Conservation (phyloP, 2,113 vertebrate genomes). For the Pelobates fuscus region DNA sequence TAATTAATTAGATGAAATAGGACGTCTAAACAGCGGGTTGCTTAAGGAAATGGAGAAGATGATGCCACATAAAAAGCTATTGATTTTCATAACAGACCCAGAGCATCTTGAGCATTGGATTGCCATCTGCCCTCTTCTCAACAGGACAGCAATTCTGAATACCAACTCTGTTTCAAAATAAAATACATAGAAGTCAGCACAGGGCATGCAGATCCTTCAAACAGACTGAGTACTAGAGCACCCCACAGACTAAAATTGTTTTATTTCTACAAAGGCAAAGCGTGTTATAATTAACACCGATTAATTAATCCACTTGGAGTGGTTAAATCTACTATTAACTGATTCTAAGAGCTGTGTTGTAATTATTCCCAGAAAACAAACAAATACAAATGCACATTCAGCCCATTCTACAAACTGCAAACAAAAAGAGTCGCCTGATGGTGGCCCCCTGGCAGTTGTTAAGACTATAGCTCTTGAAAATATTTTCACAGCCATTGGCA, state of each 20-base stretch:
- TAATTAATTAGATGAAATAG: slow-evolving; percentile 49
- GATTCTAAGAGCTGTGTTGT: neutral
- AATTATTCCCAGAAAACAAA: too few species aligned
- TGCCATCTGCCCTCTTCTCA: slow-evolving; percentile 48
- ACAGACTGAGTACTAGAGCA: slow-evolving; percentile 32
- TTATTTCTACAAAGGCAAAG: slow-evolving; percentile 1
- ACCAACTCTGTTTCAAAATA: slow-evolving; percentile 36
- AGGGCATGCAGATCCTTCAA: slow-evolving; percentile 15
- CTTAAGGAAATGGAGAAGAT: slow-evolving; percentile 36
- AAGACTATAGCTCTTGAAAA: too few species aligned
- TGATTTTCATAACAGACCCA: slow-evolving; percentile 45
- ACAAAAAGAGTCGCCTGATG: too few species aligned
- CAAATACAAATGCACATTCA: too few species aligned
- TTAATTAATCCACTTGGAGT: neutral
- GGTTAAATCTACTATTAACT: neutral
- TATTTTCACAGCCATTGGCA: too few species aligned
- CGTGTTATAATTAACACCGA: neutral
- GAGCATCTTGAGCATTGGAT: slow-evolving; percentile 36
- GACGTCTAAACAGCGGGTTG: slow-evolving; percentile 46
- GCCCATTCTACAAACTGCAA: too few species aligned
- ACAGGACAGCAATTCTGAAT: slow-evolving; percentile 35
- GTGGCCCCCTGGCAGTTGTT: too few species aligned
- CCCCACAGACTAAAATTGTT: slow-evolving; percentile 37
- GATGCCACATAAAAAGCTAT: slow-evolving; percentile 41
- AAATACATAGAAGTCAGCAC: slow-evolving; percentile 3